Evolutionary conservation across 2,797 vertebrate species (phyloP), one percentile per base, ranked within the genome.

Genomic region (Pantherophis vulpinus): DNA sequence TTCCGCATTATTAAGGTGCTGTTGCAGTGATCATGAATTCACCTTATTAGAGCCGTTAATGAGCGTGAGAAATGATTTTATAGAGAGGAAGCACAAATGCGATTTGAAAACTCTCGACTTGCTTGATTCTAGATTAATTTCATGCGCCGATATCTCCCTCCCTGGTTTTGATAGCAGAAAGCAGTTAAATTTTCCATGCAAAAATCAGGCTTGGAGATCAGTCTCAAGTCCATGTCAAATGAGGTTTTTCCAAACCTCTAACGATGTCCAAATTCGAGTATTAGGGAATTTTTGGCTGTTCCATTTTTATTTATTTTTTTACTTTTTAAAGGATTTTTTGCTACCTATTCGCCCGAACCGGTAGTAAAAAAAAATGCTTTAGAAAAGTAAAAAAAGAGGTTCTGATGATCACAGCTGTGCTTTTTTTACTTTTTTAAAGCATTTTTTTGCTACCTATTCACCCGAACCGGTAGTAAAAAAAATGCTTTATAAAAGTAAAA

Each of bases 21-120:
- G 96, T 94, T 96, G 88, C 92, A 11, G 59, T 86, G 91, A 92
- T 95, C 94, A 94, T 74, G 93, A 60, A 94, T 95, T 93, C 63
- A 91, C 95, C 94, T 92, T 92, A 95, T 96, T 94, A 95, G 94
- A 94, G 2, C 91, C 91, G 94, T 91, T 94, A 93, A 96, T 92
- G 94, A 87, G 63, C 95, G 89, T 66, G 87, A 94, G 20, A 91
- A 61, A 25, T 87, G 29, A 86, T 58, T 96, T 96, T 95, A 93
- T n/a, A 90, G 7, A 95, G 93, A 55, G 63, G 10, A 92, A 89
- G 16, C 10, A n/a, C 63, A 88, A 74, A 23, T 18, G 37, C 59
- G 66, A 89, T 92, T 89, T 79, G 87, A 89, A 88, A 60, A 51
- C 27, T 79, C 74, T 83, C 2, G 4, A 83, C 74, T 83, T 47